These are phyloP conservation scores for Nomada flava DNA, from an alignment of 2,888 invertebrate genomes.

Conservation along the genomic window DNA sequence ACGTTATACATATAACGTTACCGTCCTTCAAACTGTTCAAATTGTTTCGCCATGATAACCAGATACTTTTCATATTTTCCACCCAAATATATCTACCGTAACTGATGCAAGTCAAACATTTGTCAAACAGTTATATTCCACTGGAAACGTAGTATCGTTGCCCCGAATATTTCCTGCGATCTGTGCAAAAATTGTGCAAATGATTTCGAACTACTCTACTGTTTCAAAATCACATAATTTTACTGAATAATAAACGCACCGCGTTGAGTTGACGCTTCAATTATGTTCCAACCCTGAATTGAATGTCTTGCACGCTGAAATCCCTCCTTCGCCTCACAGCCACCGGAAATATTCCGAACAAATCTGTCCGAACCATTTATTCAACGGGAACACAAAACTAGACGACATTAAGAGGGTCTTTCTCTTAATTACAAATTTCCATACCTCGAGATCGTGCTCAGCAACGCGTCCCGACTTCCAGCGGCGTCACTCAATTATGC, in stretches of 20 bases:
- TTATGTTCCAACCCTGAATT: background rate
- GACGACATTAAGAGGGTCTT: background rate
- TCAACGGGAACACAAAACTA: background rate
- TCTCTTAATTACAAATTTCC: conserved; percentile 34
- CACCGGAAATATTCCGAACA: background rate
- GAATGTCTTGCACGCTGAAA: background rate
- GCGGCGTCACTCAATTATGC: conserved; percentile 69
- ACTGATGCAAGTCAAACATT: background rate
- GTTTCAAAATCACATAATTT: no score
- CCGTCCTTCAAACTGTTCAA: background rate
- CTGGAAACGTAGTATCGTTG: no score
- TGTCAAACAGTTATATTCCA: no score
- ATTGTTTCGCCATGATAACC: background rate
- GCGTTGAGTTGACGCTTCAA: background rate
- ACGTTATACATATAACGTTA: background rate
- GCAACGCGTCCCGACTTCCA: conserved; percentile 16
- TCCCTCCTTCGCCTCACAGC: background rate
- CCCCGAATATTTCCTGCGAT: no score
- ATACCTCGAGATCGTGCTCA: conserved; percentile 29
- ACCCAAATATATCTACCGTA: background rate
- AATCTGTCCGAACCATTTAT: background rate
- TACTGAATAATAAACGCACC: background rate
- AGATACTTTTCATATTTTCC: background rate
- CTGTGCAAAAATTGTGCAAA: no score
- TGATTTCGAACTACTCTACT: no score